Conservation (phyloP, 2,113 vertebrate genomes). For the Entosphenus tridentatus region DNA sequence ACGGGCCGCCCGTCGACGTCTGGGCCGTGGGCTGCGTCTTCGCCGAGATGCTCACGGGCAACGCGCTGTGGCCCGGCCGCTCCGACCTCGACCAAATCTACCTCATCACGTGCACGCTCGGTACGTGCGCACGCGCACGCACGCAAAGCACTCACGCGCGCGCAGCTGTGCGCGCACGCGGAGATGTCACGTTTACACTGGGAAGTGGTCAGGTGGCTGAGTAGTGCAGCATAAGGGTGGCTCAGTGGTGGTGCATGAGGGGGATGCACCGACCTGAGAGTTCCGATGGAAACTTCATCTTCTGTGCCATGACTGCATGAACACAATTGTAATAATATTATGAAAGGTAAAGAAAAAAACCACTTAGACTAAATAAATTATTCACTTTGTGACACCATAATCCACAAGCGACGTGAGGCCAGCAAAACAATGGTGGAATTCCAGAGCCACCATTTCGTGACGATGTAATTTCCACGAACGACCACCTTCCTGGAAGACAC, state of each 20-base stretch:
- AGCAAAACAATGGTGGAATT: no score
- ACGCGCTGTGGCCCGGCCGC: slow-evolving; percentile 66
- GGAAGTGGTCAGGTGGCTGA: no score
- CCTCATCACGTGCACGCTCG: slow-evolving; percentile 60
- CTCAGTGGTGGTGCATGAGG: not conserved
- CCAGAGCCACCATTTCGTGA: no score
- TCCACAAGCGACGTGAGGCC: no score
- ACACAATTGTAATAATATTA: no score
- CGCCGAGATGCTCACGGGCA: slow-evolving; percentile 53
- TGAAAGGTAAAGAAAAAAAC: no score
- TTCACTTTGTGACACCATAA: no score
- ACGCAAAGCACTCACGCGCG: not conserved
- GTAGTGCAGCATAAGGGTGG: not conserved
- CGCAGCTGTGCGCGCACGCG: not conserved
- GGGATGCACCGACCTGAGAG: not conserved
- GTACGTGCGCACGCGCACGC: slow-evolving; percentile 18
- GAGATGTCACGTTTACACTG: no score
- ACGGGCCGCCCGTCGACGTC: slow-evolving; percentile 63
- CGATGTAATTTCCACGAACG: no score
- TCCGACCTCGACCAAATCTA: slow-evolving; percentile 83
- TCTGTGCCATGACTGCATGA: no score
- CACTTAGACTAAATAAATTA: no score
- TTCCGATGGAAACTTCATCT: not conserved
- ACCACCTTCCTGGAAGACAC: no score
- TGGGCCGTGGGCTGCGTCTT: slow-evolving; percentile 86